Conservation (phyloP, 1,140 invertebrate genomes). For the Coboldia fuscipes region DNA sequence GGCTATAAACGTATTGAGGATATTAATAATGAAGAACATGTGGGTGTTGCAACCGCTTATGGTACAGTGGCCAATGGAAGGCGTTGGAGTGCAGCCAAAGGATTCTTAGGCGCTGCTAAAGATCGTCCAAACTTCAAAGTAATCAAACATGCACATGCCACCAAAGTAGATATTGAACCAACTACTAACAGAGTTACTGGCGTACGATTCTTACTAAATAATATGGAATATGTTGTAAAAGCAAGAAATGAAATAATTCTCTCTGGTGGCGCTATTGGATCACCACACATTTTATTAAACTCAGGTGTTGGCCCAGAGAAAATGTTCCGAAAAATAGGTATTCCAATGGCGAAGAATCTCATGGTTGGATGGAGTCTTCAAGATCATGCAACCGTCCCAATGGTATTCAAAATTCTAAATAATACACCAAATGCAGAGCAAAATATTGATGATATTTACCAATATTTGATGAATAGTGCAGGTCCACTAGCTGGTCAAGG, state of each 20-base stretch:
- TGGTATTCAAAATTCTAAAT: conserved; percentile 9
- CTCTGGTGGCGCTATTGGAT: conserved; percentile 66
- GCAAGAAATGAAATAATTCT: conserved; percentile 64
- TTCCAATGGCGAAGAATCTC: conserved; percentile 21
- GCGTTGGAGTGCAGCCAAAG: conserved; percentile 35
- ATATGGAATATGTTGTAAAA: conserved; percentile 30
- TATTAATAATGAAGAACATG: conserved; percentile 16
- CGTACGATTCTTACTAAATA: conserved; percentile 43
- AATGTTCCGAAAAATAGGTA: conserved; percentile 37
- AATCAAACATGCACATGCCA: conserved; percentile 48
- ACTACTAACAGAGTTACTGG: conserved; percentile 40
- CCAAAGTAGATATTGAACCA: conserved; percentile 44
- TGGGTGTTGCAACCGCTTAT: conserved; percentile 21
- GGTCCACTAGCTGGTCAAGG: conserved; percentile 3
- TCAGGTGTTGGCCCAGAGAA: conserved; percentile 65
- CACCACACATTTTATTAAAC: conserved; percentile 71
- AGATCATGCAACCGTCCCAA: conserved; percentile 20
- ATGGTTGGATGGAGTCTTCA: conserved; percentile 36
- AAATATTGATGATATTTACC: not conserved
- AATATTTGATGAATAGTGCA: not conserved
- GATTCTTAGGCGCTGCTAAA: conserved; percentile 29
- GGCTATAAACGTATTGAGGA: conserved; percentile 15
- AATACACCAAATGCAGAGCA: not conserved
- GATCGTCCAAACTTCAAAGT: conserved; percentile 38
- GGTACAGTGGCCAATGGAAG: conserved; percentile 34